These are phyloP conservation scores for Mizuhopecten yessoensis DNA, from an alignment of 1,140 invertebrate species.

Conservation along the genomic window DNA sequence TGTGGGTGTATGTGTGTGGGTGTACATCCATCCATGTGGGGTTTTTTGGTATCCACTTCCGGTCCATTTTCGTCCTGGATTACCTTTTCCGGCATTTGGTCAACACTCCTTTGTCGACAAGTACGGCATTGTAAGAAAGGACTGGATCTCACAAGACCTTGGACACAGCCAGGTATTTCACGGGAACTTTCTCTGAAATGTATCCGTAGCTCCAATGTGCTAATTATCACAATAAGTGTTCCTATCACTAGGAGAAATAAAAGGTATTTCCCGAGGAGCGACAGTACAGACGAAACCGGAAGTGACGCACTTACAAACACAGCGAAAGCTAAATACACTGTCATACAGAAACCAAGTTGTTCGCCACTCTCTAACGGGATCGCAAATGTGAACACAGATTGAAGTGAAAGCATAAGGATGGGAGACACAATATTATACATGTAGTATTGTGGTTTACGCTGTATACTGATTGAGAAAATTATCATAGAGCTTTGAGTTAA, in stretches of 20 bases:
- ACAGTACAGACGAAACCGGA: conserved; percentile 85
- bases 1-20: no score
- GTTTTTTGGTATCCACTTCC: background rate
- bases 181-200: conserved; percentile 18
- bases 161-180: background rate
- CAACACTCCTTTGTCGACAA: background rate
- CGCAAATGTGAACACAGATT: conserved; percentile 86
- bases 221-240: conserved; percentile 2
- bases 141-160: background rate
- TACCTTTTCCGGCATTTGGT: background rate
- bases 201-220: conserved; percentile 48
- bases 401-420: conserved; percentile 85
- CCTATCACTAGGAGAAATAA: conserved; percentile 41
- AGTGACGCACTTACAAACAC: conserved; percentile 86
- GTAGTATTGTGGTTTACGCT: conserved; percentile 80
- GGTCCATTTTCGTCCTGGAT: background rate
- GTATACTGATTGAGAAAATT: conserved; percentile 60
- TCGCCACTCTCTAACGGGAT: conserved; percentile 86
- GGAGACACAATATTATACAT: conserved; percentile 86
- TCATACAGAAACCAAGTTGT: conserved; percentile 85
- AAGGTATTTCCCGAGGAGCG: conserved; percentile 79
- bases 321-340: conserved; percentile 85
- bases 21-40: background rate
- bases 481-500: background rate
- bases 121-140: background rate